Percentiles rank a stretch among this genome's conserved stretches.
phyloP scores from a whole-genome alignment of 2,888 invertebrate species.

The Alitta virens region DNA sequence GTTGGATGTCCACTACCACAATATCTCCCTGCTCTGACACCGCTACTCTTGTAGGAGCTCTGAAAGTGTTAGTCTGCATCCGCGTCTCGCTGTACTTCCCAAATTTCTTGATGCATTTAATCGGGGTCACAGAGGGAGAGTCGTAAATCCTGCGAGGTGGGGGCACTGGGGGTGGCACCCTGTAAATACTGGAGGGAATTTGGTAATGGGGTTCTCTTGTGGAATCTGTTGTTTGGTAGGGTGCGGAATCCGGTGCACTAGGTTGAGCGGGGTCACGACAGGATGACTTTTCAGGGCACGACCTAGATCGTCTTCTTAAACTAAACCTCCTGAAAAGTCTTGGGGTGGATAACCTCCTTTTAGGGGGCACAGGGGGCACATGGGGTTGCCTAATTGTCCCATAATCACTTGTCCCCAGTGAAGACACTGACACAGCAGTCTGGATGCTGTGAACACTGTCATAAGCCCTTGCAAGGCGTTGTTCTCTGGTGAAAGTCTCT shows the following conservation, averaged over 20 bases:
- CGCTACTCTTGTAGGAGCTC: slow-evolving; percentile 18
- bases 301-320: no score
- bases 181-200: neutral
- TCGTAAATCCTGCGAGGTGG: slow-evolving; percentile 15
- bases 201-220: neutral
- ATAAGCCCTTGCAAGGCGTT: no score
- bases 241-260: neutral
- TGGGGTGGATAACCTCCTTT: no score
- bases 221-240: neutral
- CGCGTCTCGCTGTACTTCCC: slow-evolving; percentile 19
- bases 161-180: slow-evolving; percentile 13
- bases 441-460: no score
- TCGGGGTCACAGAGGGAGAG: neutral
- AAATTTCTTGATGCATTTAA: slow-evolving; percentile 16
- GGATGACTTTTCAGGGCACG: neutral
- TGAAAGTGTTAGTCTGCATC: slow-evolving; percentile 18
- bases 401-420: no score
- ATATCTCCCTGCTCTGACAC: slow-evolving; percentile 18
- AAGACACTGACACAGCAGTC: no score
- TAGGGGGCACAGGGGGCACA: no score
- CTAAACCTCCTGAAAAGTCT: no score
- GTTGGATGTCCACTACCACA: slow-evolving; percentile 12
- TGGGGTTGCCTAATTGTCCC: no score
- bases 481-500: no score
- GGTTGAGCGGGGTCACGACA: neutral